Evolutionary conservation across 30 jellyfish, hydroid and myxozoan genomes (phyloP).

Genomic region (Chrysaora quinquecirrha): DNA sequence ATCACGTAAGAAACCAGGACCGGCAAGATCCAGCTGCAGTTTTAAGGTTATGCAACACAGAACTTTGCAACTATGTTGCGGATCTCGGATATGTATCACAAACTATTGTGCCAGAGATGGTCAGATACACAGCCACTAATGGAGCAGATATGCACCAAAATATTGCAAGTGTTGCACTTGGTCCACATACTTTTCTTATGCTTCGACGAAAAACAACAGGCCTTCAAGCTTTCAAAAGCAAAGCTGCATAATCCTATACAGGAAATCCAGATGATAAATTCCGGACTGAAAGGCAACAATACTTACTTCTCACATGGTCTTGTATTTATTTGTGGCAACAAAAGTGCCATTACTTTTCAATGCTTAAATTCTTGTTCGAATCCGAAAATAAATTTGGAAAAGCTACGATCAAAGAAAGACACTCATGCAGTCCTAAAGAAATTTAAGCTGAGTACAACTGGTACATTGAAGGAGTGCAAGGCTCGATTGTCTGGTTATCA

Average conservation of each 20-base stretch:
- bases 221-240: conserved; percentile 28
- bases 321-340: conserved; percentile 10
- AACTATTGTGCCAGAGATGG: neutral
- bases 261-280: conserved; percentile 15
- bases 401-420: neutral
- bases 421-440: neutral
- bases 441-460: conserved; percentile 16
- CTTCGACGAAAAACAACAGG: neutral
- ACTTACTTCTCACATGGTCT: conserved; percentile 9
- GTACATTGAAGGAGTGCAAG: conserved; percentile 29
- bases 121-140: neutral
- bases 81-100: no score
- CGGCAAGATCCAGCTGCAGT: no score
- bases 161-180: neutral
- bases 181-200: neutral
- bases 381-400: neutral
- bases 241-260: conserved; percentile 25
- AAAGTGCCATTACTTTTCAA: neutral
- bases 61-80: no score
- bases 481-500: neutral
- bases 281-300: conserved; percentile 1
- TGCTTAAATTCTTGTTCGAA: neutral
- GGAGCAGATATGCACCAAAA: neutral
- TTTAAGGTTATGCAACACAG: no score
- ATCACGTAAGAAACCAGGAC: neutral